phyloP scores from a whole-genome alignment of 2,888 invertebrate genomes.

The Agrotis exclamationis region DNA sequence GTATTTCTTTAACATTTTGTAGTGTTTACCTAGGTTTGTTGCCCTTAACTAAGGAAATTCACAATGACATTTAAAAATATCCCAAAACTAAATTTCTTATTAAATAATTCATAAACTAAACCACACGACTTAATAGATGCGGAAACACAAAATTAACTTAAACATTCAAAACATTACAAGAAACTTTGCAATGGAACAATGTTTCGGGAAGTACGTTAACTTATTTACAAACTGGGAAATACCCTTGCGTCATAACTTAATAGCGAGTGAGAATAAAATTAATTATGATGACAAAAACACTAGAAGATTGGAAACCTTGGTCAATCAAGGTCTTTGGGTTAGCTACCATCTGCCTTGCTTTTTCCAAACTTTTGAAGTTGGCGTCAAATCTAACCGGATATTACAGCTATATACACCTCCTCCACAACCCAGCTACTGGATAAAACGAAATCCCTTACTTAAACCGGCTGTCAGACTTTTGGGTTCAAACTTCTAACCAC shows the following conservation, averaged over 20 bases:
- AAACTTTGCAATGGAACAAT: slow-evolving; percentile 42
- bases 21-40: no score
- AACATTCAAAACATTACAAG: slow-evolving; percentile 41
- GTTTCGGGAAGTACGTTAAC: slow-evolving; percentile 44
- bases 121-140: slow-evolving; percentile 15
- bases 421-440: neutral
- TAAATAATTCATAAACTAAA: neutral
- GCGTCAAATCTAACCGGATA: neutral
- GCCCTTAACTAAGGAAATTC: neutral
- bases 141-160: slow-evolving; percentile 28
- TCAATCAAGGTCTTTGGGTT: neutral
- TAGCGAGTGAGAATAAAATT: slow-evolving; percentile 11
- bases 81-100: no score
- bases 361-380: neutral
- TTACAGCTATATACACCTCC: no score
- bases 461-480: neutral
- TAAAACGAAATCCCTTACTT: neutral
- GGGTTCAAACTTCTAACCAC: neutral
- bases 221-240: slow-evolving; percentile 48
- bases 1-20: slow-evolving; percentile 22
- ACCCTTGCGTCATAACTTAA: slow-evolving; percentile 51
- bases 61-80: neutral
- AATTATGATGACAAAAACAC: slow-evolving; percentile 9
- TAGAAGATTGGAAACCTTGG: neutral
- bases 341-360: neutral